Conservation (phyloP, 2,888 invertebrate species). For the Drosophila limbata region DNA sequence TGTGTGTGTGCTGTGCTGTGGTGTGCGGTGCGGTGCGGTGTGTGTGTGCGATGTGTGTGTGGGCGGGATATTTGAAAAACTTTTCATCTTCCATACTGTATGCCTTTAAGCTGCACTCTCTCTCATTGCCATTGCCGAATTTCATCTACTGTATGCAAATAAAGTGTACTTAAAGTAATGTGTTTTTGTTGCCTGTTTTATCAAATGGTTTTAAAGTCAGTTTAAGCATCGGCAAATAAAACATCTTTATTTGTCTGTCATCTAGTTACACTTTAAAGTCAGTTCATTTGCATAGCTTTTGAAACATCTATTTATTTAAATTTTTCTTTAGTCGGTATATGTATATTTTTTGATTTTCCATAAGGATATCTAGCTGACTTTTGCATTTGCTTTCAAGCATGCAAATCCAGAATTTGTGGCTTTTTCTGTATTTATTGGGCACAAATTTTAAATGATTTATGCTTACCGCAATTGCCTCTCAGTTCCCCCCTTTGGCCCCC, state of each 20-base stretch:
- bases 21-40: conserved; percentile 16
- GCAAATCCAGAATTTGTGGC: conserved; percentile 69
- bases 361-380: conserved; percentile 55
- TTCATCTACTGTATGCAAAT: conserved; percentile 7
- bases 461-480: conserved; percentile 74
- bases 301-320: conserved; percentile 37
- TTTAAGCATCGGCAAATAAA: conserved; percentile 14
- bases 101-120: conserved; percentile 75
- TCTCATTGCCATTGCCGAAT: conserved; percentile 40
- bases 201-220: conserved; percentile 16
- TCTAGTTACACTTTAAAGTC: conserved; percentile 13
- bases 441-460: conserved; percentile 81
- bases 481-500: background rate
- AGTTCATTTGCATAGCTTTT: conserved; percentile 62
- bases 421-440: conserved; percentile 74
- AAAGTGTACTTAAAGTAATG: conserved; percentile 3
- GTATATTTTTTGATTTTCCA: conserved; percentile 8
- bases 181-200: conserved; percentile 4
- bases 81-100: conserved; percentile 64
- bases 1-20: conserved; percentile 1
- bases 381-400: conserved; percentile 50
- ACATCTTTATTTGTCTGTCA: background rate
- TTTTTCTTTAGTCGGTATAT: background rate
- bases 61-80: conserved; percentile 45
- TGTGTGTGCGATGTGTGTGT: conserved; percentile 2